These are phyloP conservation scores for Mesorhabditis belari DNA, from an alignment of 2,888 invertebrate species.

Conservation along the genomic window DNA sequence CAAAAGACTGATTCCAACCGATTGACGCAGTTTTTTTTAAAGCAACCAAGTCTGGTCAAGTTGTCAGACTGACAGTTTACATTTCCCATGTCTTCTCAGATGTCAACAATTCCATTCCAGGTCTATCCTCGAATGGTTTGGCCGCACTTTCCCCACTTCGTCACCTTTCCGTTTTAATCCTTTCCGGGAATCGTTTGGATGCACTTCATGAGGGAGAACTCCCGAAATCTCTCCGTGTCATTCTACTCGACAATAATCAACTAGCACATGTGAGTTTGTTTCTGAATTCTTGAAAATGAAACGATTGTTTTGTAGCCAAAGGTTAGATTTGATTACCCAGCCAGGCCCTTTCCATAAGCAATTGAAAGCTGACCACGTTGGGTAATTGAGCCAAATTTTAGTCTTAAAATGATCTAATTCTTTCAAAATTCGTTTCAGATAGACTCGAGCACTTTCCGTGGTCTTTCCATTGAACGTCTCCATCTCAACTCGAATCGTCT, in stretches of 20 bases:
- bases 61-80: no score
- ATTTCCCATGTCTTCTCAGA: no score
- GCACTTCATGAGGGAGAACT: slow-evolving; percentile 23
- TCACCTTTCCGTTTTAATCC: slow-evolving; percentile 54
- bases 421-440: slow-evolving; percentile 13
- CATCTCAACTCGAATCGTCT: slow-evolving; percentile 46
- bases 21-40: no score
- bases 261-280: slow-evolving; percentile 9
- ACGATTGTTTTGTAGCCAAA: no score
- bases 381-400: background rate
- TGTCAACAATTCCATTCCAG: no score
- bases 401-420: background rate
- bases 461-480: slow-evolving; percentile 32
- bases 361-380: no score
- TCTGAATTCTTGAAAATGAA: background rate
- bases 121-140: slow-evolving; percentile 5
- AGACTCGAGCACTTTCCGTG: slow-evolving; percentile 32
- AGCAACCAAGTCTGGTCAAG: no score
- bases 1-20: no score
- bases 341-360: no score
- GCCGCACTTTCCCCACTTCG: slow-evolving; percentile 50
- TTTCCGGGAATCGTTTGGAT: slow-evolving; percentile 54
- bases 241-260: slow-evolving; percentile 28
- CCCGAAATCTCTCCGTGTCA: slow-evolving; percentile 16
- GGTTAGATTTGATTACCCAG: no score